Evolutionary conservation across 2,113 vertebrate species (phyloP).

Genomic region (Taurulus bubalis): DNA sequence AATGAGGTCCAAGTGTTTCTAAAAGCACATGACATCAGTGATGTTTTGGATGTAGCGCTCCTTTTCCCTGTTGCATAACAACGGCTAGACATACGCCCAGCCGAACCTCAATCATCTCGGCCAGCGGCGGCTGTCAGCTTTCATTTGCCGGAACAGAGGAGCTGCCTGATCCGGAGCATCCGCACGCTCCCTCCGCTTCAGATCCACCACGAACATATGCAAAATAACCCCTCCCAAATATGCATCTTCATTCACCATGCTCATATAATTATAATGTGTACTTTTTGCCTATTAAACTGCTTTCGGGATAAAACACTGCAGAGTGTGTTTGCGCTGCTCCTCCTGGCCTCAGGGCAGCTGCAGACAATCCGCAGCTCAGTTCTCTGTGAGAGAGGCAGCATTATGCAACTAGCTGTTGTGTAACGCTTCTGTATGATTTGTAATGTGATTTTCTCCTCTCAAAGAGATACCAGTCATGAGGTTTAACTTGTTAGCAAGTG

Average conservation of each 20-base stretch:
- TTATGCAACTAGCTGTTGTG: constrained; percentile 77
- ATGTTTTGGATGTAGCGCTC: constrained; percentile 17
- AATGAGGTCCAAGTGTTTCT: constrained; percentile 32
- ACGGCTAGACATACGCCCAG: constrained; percentile 24
- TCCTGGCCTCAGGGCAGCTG: constrained; percentile 38
- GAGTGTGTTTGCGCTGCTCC: constrained; percentile 25
- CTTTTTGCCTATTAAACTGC: neutral
- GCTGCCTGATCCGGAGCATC: constrained; percentile 23
- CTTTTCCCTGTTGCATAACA: constrained; percentile 43
- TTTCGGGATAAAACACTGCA: constrained; percentile 17
- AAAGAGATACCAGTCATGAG: constrained; percentile 61
- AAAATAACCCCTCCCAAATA: neutral
- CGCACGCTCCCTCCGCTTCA: neutral
- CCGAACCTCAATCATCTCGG: constrained; percentile 25
- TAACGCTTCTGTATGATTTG: constrained; percentile 70
- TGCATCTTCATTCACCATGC: neutral
- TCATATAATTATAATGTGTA: neutral
- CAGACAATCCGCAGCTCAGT: constrained; percentile 58
- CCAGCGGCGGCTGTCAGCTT: constrained; percentile 55
- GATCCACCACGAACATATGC: constrained; percentile 1
- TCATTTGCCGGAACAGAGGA: constrained; percentile 46
- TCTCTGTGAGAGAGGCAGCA: constrained; percentile 42
- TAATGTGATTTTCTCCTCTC: constrained; percentile 71
- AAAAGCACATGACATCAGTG: constrained; percentile 13
- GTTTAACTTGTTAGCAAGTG: constrained; percentile 65